These are phyloP conservation scores for Sebastes steindachneri DNA, from an alignment of 2,797 vertebrate genomes.

Conservation along the genomic window DNA sequence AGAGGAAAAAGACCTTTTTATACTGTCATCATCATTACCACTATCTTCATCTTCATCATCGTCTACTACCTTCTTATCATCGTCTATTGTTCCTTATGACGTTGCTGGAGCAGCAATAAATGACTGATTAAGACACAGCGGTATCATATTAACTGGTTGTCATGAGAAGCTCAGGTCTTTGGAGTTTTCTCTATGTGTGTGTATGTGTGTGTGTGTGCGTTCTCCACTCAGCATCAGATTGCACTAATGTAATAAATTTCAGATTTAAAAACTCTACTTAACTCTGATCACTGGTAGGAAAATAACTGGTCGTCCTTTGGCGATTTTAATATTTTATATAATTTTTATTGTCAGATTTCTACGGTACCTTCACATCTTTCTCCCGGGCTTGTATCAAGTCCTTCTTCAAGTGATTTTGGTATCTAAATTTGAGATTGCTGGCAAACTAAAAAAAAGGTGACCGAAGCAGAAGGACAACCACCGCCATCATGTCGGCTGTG, in stretches of 20 bases:
- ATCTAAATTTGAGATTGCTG: background rate
- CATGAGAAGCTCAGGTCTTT: background rate
- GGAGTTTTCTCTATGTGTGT: background rate
- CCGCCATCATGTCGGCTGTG: too few relatives aligned
- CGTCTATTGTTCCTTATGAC: background rate
- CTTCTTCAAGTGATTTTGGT: background rate
- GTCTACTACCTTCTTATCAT: background rate
- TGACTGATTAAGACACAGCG: background rate
- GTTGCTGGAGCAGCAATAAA: background rate
- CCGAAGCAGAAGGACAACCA: too few relatives aligned
- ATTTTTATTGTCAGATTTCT: background rate
- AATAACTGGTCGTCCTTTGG: background rate
- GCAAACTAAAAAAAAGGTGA: background rate
- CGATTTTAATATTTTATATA: background rate
- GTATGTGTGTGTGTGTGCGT: background rate
- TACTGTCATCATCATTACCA: conserved; percentile 12
- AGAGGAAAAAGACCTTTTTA: conserved; percentile 3
- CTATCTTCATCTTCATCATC: conserved; percentile 8
- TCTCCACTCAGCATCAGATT: background rate
- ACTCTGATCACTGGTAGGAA: background rate
- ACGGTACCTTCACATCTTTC: background rate
- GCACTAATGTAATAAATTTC: background rate
- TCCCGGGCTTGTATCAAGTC: background rate
- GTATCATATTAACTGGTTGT: background rate
- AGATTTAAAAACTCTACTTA: background rate